These are phyloP conservation scores for Rhinatrema bivittatum DNA, from an alignment of 2,797 vertebrate species.

Conservation along the genomic window DNA sequence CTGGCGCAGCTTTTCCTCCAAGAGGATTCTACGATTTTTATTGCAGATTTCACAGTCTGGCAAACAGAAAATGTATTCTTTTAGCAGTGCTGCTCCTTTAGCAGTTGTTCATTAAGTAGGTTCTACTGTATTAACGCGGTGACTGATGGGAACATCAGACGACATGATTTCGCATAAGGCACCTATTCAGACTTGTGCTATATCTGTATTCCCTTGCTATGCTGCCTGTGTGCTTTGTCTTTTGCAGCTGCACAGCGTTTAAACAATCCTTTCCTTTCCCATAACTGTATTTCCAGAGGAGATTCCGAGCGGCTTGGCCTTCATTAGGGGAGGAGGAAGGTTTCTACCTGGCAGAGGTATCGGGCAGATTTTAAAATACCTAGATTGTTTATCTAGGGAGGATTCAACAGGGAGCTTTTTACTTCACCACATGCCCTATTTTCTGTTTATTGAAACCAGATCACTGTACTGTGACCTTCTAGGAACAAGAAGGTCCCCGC, in stretches of 20 bases:
- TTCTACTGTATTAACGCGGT: conserved; percentile 2
- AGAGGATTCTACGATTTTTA: conserved; percentile 19
- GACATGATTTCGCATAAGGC: neutral
- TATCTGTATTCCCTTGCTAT: neutral
- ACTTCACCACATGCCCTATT: neutral
- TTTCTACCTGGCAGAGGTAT: neutral
- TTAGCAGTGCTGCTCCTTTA: neutral
- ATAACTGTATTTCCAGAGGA: neutral
- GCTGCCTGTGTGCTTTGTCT: neutral
- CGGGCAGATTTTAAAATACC: neutral
- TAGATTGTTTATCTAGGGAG: conserved; percentile 1
- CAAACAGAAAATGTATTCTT: conserved; percentile 33
- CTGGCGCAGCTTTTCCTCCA: conserved; percentile 24
- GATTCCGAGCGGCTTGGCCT: neutral
- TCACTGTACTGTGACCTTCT: neutral
- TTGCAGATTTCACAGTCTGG: conserved; percentile 26
- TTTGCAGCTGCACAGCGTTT: neutral
- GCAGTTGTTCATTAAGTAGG: conserved; percentile 16
- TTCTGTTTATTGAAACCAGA: conserved; percentile 3
- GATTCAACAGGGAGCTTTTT: conserved; percentile 11
- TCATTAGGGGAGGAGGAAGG: neutral
- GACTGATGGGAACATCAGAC: neutral
- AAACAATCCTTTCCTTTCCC: neutral
- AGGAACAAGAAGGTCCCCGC: conserved; percentile 4
- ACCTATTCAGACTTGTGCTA: neutral